Evolutionary conservation across 2,113 vertebrate genomes (phyloP).

Genomic region (Mormyrus iriodes): DNA sequence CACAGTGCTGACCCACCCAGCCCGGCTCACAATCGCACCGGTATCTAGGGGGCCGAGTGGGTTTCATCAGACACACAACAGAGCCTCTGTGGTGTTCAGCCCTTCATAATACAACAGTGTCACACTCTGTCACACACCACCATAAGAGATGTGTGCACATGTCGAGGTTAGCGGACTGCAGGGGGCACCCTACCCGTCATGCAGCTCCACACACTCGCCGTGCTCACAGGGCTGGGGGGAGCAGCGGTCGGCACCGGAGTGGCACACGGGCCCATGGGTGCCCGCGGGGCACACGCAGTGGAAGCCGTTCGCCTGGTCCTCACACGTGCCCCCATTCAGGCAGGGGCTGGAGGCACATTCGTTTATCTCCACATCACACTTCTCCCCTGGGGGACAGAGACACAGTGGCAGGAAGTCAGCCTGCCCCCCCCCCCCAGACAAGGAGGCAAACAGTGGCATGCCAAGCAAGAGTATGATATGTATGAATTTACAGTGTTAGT

Average conservation of each 20-base stretch:
- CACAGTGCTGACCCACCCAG: conserved; percentile 77
- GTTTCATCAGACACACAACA: not conserved
- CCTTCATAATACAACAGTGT: not conserved
- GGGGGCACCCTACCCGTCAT: conserved; percentile 58
- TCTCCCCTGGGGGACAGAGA: conserved; percentile 55
- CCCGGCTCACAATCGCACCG: conserved; percentile 77
- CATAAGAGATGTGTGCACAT: not conserved
- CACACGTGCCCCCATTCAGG: conserved; percentile 78
- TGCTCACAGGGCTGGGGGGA: conserved; percentile 74
- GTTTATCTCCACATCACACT: conserved; percentile 76
- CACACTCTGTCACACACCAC: not conserved
- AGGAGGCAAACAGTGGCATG: not conserved
- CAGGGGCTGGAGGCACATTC: conserved; percentile 86
- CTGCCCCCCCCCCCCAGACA: not conserved
- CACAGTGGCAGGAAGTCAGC: not conserved
- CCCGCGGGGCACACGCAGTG: conserved; percentile 74
- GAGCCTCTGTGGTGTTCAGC: not conserved
- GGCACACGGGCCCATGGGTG: conserved; percentile 76
- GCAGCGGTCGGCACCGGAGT: conserved; percentile 77
- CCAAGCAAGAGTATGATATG: not conserved
- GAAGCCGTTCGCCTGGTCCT: conserved; percentile 76
- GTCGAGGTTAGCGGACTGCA: not conserved
- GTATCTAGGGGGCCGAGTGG: conserved; percentile 59
- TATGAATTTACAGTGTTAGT: not conserved
- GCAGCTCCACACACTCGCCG: conserved; percentile 73